A percentile compares a stretch with the other conserved stretches of the same genome.
These are phyloP conservation scores for Holothuria glaberrima DNA, from an alignment of 35 echinoderm and acorn worm species.

Conservation along the genomic window DNA sequence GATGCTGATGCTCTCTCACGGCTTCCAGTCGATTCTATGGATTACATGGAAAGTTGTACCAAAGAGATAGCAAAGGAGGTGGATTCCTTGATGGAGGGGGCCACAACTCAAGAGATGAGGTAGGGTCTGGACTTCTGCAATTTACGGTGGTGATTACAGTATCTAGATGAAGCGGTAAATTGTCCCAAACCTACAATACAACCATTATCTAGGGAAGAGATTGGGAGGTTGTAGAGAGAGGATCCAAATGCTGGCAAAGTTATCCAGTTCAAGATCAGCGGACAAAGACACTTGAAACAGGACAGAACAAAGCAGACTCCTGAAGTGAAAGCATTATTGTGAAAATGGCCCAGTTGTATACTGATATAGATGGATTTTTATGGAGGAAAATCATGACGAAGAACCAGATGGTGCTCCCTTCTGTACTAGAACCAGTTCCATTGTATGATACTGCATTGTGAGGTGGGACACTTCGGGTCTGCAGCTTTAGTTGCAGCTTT, in stretches of 20 bases:
- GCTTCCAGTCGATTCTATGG: background rate
- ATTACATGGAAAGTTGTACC: conserved; percentile 39
- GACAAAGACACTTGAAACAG: background rate
- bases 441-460: conserved; percentile 47
- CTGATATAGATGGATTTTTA: conserved; percentile 37
- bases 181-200: background rate
- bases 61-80: background rate
- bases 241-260: background rate
- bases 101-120: background rate
- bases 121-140: background rate
- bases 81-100: background rate
- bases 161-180: background rate
- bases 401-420: conserved; percentile 48
- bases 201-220: background rate
- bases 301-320: background rate
- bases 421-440: background rate
- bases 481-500: conserved; percentile 1
- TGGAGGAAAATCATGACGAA: conserved; percentile 1
- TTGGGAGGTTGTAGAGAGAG: background rate
- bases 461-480: conserved; percentile 62
- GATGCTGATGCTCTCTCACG: conserved; percentile 52
- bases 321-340: conserved; percentile 26
- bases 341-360: conserved; percentile 2
- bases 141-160: background rate
- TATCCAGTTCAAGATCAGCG: background rate